Percentiles rank a stretch among this genome's conserved stretches.
Conservation (phyloP, 2,797 vertebrate genomes). For the Dromococcyx pavoninus region DNA sequence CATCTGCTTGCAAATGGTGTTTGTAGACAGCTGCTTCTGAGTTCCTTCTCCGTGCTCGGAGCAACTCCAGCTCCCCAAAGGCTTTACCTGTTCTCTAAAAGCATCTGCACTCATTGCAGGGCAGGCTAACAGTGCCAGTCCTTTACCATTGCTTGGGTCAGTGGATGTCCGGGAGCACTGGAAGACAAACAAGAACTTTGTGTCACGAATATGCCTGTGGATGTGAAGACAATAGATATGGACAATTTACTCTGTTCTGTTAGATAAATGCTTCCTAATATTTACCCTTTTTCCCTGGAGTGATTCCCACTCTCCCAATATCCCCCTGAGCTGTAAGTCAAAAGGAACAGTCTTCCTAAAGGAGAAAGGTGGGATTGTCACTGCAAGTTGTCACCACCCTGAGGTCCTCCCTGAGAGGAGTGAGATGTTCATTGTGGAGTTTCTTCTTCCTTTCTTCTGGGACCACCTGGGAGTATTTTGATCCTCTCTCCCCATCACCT, state of each 20-base stretch:
- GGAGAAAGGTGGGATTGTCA: neutral
- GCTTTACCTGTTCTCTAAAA: neutral
- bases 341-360: neutral
- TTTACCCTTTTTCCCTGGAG: neutral
- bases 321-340: neutral
- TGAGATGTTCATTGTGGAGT: neutral
- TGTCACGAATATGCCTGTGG: neutral
- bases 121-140: neutral
- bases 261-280: neutral
- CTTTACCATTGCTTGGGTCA: neutral
- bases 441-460: neutral
- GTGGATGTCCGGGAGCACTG: neutral
- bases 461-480: rapidly evolving
- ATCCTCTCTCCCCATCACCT: rapidly evolving
- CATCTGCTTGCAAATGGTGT: neutral
- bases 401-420: neutral
- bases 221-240: neutral
- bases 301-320: neutral
- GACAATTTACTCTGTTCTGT: neutral
- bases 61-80: neutral
- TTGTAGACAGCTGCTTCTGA: neutral
- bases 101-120: neutral
- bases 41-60: neutral
- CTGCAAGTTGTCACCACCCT: neutral
- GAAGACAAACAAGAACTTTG: neutral